phyloP scores from a whole-genome alignment of 2,113 vertebrate species.

The Oreochromis tanganicae region DNA sequence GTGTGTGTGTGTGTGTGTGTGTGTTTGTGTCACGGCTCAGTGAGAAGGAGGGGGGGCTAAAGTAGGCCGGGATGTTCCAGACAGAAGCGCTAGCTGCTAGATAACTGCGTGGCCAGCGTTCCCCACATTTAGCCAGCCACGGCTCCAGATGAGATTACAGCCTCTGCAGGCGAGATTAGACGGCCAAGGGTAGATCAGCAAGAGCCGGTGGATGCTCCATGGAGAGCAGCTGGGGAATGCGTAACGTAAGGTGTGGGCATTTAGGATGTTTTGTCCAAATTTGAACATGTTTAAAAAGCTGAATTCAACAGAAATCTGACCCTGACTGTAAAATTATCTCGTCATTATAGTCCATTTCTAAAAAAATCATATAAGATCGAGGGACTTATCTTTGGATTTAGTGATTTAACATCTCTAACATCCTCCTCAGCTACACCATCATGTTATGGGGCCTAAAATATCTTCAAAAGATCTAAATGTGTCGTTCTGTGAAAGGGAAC shows the following conservation, averaged over 20 bases:
- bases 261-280: neutral
- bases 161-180: slow-evolving; percentile 64
- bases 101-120: slow-evolving; percentile 75
- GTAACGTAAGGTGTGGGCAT: neutral
- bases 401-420: neutral
- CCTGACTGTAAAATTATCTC: neutral
- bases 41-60: slow-evolving; percentile 50
- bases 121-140: slow-evolving; percentile 66
- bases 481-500: neutral
- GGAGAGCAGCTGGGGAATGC: slow-evolving; percentile 4
- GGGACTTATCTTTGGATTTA: neutral
- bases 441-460: neutral
- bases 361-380: neutral
- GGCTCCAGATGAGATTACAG: slow-evolving; percentile 72
- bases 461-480: neutral
- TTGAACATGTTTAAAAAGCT: neutral
- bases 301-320: neutral
- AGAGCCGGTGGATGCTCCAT: neutral
- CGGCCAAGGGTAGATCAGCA: slow-evolving; percentile 29
- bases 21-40: neutral
- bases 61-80: slow-evolving; percentile 79
- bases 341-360: neutral
- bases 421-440: neutral
- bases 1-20: neutral
- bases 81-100: slow-evolving; percentile 68